These are phyloP conservation scores for Tricholauxania praeusta DNA, from an alignment of 2,888 invertebrate genomes.

Conservation along the genomic window DNA sequence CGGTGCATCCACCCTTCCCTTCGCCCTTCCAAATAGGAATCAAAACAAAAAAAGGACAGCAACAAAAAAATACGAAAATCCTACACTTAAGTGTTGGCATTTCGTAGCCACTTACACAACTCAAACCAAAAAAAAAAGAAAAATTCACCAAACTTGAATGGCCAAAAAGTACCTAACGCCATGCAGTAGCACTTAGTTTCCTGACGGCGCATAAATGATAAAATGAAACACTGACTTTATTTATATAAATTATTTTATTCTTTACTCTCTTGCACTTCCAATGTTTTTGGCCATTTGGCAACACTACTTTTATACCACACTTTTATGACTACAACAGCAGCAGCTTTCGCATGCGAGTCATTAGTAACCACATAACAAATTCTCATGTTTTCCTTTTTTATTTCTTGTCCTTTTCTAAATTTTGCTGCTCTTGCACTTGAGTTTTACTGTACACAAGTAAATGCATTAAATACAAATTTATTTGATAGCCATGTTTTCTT, in stretches of 20 bases:
- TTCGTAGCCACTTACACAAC: constrained; percentile 50
- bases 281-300: constrained; percentile 12
- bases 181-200: too few species aligned
- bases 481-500: constrained; percentile 42
- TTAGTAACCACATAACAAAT: neutral
- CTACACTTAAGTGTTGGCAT: constrained; percentile 35
- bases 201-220: neutral
- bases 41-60: constrained; percentile 11
- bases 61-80: constrained; percentile 13
- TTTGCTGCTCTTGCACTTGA: neutral
- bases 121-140: neutral
- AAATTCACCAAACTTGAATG: too few species aligned
- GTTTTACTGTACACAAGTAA: constrained; percentile 43
- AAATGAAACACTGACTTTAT: too few species aligned
- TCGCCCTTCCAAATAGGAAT: constrained; percentile 28
- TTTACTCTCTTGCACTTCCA: neutral
- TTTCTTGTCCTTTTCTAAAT: neutral
- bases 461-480: constrained; percentile 62
- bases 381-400: constrained; percentile 11
- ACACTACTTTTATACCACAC: neutral
- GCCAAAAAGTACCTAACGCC: too few species aligned
- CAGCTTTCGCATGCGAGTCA: neutral
- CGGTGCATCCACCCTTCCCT: neutral
- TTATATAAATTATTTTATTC: neutral
- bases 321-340: too few species aligned